Conservation (phyloP, 2,113 vertebrate species). For the Anoura caudifer region DNA sequence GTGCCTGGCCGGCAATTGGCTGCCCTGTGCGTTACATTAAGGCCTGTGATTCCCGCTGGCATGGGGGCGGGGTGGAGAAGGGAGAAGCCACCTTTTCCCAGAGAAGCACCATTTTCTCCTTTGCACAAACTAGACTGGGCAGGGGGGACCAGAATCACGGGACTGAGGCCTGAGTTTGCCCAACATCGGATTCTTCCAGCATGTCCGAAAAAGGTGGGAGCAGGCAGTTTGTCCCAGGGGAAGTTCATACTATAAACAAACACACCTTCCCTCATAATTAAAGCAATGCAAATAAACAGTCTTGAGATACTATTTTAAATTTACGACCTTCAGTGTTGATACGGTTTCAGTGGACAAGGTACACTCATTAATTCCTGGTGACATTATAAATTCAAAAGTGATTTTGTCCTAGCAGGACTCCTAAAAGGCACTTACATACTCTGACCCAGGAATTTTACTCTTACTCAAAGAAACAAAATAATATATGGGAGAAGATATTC, state of each 20-base stretch:
- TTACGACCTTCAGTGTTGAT: background rate
- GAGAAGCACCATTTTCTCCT: background rate
- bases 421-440: background rate
- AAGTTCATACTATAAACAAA: background rate
- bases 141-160: no score
- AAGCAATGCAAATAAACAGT: background rate
- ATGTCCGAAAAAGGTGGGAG: background rate
- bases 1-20: no score
- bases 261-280: background rate
- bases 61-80: accelerated
- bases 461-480: constrained; percentile 14
- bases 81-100: background rate
- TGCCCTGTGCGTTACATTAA: background rate
- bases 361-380: background rate
- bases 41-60: background rate
- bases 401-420: constrained; percentile 2
- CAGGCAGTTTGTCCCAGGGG: background rate
- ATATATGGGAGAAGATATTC: background rate
- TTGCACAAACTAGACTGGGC: background rate
- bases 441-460: background rate
- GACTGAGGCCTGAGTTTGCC: background rate
- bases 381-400: background rate
- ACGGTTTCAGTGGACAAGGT: background rate
- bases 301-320: constrained; percentile 8
- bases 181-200: background rate